phyloP scores from a whole-genome alignment of 2,888 invertebrate species.

The Tryphoninae sp. region DNA sequence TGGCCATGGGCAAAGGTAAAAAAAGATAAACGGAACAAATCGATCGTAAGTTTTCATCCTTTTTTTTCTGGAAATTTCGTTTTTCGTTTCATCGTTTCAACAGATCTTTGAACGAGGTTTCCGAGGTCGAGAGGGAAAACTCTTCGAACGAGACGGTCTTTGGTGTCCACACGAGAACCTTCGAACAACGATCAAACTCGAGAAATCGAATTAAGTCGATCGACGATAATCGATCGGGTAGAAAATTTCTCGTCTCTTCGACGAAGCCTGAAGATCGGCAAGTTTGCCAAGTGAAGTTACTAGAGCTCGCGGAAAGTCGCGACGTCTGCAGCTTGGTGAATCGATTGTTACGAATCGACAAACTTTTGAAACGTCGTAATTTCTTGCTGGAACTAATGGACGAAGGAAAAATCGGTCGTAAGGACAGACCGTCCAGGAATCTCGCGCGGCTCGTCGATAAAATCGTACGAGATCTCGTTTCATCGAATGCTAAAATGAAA shows the following conservation, averaged over 20 bases:
- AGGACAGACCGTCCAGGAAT: neutral
- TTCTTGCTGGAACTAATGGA: constrained; percentile 8
- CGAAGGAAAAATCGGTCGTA: constrained; percentile 15
- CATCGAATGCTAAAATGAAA: constrained; percentile 2
- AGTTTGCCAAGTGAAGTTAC: neutral
- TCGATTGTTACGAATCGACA: constrained; percentile 20
- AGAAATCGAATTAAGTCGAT: neutral
- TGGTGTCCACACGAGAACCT: neutral
- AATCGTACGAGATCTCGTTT: neutral
- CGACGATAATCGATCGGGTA: neutral
- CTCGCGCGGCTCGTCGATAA: neutral
- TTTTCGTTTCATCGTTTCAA: neutral
- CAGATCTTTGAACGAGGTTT: neutral
- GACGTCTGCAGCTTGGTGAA: constrained; percentile 14
- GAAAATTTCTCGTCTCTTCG: neutral
- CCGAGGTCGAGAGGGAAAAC: neutral
- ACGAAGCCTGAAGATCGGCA: neutral
- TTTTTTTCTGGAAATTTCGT: neutral
- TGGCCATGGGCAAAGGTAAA: constrained; percentile 51
- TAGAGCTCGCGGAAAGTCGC: neutral
- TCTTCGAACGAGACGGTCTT: neutral
- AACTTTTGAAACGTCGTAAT: constrained; percentile 30
- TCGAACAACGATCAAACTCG: neutral
- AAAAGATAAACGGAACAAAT: constrained; percentile 24
- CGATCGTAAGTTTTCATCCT: neutral